Base-by-base conservation (phyloP, 2,888 invertebrate species). In the Caenorhabditis imperialis region DNA sequence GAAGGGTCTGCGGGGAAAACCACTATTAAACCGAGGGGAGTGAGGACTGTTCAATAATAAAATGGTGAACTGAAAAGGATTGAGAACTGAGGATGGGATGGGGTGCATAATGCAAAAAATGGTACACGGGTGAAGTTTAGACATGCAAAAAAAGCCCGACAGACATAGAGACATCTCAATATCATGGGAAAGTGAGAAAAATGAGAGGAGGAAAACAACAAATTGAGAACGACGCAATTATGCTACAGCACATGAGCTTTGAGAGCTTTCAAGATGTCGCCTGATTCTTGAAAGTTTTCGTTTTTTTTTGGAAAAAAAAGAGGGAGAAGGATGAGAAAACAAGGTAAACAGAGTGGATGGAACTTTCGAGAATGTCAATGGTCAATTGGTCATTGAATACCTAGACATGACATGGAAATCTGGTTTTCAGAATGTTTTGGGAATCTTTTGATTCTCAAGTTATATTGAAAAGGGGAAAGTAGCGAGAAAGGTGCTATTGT, bases 1-100 rank as follows among this genome's bases (percentile, higher is more conserved):
- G 89, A 38, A 91, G 89, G 10, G 91, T 90, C 91, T 91, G 87
- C 33, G 85, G 84, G 25, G 8, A 47, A 33, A 62, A 58, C 54
- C 62, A 73, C 65, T 65, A 50, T 60, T 27, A 75, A 18, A 54
- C 44, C 20, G 47, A 50, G 63, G 60, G 57, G 58, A 72, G 57
- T 35, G 18, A 18, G n/a, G 27, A 51, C 57, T 51, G 57, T 45
- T 44, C 44, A 14, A 1, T 6, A 12, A 37, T 2, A 20, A 16
- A 53, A 35, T 33, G 1, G 4, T 10, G 4, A 62, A 57, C 67
- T 57, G 37, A 67, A 35, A 51, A 45, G 67, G 67, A 20, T 67
- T 67, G 67, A 67, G 3, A 67, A 67, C 67, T 33, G 20, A 65
- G 23, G 4, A 35, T 16, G 12, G 10, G 22, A 51, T 42, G 40